Conservation (phyloP, 1,140 invertebrate species). For the Epicauta chinensis region DNA sequence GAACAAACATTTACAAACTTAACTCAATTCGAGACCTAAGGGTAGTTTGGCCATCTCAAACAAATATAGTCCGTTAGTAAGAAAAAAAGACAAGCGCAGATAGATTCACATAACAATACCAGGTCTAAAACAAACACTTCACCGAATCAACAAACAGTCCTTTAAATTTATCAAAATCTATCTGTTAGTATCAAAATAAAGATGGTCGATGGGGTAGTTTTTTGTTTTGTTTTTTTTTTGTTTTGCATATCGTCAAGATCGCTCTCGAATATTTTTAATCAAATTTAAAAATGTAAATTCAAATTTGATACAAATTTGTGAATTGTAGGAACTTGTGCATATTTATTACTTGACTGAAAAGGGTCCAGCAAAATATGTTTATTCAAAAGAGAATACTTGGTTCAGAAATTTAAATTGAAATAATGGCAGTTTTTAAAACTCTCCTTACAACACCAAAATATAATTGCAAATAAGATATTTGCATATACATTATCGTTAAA, state of each 20-base stretch:
- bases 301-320: conserved; percentile 35
- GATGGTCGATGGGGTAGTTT: no score
- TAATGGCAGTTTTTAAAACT: conserved; percentile 22
- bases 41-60: no score
- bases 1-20: no score
- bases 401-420: conserved; percentile 31
- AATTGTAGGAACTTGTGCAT: conserved; percentile 32
- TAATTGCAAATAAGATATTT: conserved; percentile 5
- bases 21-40: no score
- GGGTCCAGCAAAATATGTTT: conserved; percentile 33
- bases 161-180: no score
- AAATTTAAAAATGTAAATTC: conserved; percentile 35
- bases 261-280: neutral
- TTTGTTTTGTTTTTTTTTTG: no score
- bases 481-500: conserved; percentile 14
- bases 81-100: no score
- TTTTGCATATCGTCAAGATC: neutral
- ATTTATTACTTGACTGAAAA: conserved; percentile 30
- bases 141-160: no score
- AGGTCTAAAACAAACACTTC: no score
- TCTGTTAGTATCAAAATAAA: no score
- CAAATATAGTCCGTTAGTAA: no score
- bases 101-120: no score
- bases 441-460: conserved; percentile 7
- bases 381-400: conserved; percentile 34